Evolutionary conservation across 2,113 vertebrate species (phyloP), one percentile per base, ranked within the genome.

Genomic region (Microcebus ravelobensis): DNA sequence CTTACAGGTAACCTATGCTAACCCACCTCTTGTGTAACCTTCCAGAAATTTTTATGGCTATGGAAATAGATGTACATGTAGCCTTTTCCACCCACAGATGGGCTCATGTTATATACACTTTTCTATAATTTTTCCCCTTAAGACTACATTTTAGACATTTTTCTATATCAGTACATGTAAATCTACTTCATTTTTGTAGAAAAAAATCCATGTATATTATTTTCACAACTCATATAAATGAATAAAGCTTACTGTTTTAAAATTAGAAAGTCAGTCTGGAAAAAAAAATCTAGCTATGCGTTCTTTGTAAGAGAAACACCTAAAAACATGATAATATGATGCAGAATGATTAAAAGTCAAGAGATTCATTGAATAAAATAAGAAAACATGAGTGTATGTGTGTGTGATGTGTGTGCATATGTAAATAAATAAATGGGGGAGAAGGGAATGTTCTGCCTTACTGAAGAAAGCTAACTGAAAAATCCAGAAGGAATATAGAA

Each of bases 241-340:
- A 96, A 73, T n/a, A 84, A 95, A 92, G 67, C 45, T 74, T 57
- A 63, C 57, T 42, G 2, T 89, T 94, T 77, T 94, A 93, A 87
- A 39, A 59, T 84, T 63, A 59, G 31, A 81, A 63, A 91, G 55
- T 48, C 68, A 70, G 23, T 39, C 18, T 21, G 20, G 5, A 20
- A 23, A 29, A 48, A 45, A 45, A 42, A 25, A 34, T 52, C 45
- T 77, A 84, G 12, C n/a, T 74, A 34, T 42, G 50, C 71, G 31
- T 29, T 61, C 2, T 84, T 82, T 93, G 42, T 20, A 87, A 95
- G 61, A 93, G 81, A 90, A 90, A 87, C 23, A 73, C 63, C 39
- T 59, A 59, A 87, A 82, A 90, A 71, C 17, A 77, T 67, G 61
- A 81, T 27, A 50, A 71, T 39, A 73, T 45, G 36, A 83, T 45